Evolutionary conservation across 2,888 invertebrate genomes (phyloP).

Genomic region (Antheraea yamamai): DNA sequence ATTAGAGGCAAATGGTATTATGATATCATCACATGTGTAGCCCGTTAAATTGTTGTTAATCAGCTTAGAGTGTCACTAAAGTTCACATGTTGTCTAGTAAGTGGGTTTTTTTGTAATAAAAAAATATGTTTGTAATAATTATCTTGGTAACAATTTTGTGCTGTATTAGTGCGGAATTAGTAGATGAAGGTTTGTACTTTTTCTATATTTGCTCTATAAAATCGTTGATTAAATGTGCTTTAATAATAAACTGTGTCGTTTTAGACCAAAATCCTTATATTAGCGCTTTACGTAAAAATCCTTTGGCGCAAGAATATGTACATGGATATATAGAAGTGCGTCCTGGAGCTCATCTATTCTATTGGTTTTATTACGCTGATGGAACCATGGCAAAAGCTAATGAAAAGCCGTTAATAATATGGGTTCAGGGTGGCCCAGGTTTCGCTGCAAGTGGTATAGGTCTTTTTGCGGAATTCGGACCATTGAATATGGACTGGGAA

Average conservation of each 20-base stretch:
- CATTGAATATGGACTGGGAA: slow-evolving; percentile 84
- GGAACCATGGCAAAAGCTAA: slow-evolving; percentile 80
- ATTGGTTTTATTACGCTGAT: slow-evolving; percentile 93
- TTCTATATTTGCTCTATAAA: neutral
- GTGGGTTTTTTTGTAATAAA: slow-evolving; percentile 36
- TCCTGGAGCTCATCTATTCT: slow-evolving; percentile 89
- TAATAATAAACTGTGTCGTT: slow-evolving; percentile 3
- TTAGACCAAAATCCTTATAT: slow-evolving; percentile 52
- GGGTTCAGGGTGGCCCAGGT: slow-evolving; percentile 95
- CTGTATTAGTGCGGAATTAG: slow-evolving; percentile 37
- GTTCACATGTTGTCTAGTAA: slow-evolving; percentile 49
- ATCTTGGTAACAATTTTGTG: slow-evolving; percentile 36
- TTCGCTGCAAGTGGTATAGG: slow-evolving; percentile 92
- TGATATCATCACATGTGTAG: slow-evolving; percentile 61
- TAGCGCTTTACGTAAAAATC: slow-evolving; percentile 45
- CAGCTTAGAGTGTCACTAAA: slow-evolving; percentile 49
- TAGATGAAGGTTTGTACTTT: slow-evolving; percentile 29
- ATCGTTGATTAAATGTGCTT: neutral
- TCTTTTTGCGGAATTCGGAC: slow-evolving; percentile 93
- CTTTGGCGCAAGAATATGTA: slow-evolving; percentile 45
- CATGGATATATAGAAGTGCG: slow-evolving; percentile 90
- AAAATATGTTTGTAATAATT: slow-evolving; percentile 34
- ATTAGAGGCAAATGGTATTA: slow-evolving; percentile 50
- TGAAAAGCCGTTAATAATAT: slow-evolving; percentile 88
- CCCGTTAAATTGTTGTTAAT: slow-evolving; percentile 51